Evolutionary conservation across 37 sponge, comb jelly and placozoan genomes (phyloP).

Genomic region (Petrosia ficiformis): DNA sequence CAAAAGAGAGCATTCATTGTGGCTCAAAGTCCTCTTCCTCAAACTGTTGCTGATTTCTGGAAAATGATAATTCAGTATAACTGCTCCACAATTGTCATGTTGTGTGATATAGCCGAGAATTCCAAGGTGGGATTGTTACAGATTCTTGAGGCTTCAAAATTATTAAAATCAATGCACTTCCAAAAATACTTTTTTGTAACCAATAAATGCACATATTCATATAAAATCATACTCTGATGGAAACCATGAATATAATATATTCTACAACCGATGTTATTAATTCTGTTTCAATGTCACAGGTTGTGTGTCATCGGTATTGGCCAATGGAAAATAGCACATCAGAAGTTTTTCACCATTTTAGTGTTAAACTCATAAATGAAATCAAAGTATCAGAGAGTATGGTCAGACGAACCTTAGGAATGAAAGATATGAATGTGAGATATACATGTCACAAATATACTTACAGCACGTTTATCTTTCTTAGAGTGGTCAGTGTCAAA

Average conservation of each 20-base stretch:
- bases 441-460: neutral
- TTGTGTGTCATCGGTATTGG: slow-evolving; percentile 40
- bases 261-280: no score
- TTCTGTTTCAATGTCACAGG: slow-evolving; percentile 1
- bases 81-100: slow-evolving; percentile 44
- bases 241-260: no score
- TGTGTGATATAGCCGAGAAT: slow-evolving; percentile 24
- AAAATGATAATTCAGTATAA: slow-evolving; percentile 45
- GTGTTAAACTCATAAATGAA: slow-evolving; percentile 10
- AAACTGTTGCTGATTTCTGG: slow-evolving; percentile 50
- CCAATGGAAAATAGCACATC: neutral
- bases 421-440: slow-evolving; percentile 17
- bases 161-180: no score
- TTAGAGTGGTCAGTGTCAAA: neutral
- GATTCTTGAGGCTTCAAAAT: no score
- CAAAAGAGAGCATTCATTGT: slow-evolving; percentile 51
- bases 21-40: slow-evolving; percentile 32
- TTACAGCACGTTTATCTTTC: neutral
- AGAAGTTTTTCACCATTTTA: slow-evolving; percentile 1
- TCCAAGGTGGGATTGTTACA: slow-evolving; percentile 6
- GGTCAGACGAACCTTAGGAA: neutral
- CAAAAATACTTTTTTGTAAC: no score
- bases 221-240: no score
- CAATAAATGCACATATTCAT: neutral
- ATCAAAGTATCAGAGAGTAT: neutral